Evolutionary conservation across 2,888 invertebrate genomes (phyloP), one percentile per base, ranked within the genome.

Genomic region (Pristionchus arcanus): DNA sequence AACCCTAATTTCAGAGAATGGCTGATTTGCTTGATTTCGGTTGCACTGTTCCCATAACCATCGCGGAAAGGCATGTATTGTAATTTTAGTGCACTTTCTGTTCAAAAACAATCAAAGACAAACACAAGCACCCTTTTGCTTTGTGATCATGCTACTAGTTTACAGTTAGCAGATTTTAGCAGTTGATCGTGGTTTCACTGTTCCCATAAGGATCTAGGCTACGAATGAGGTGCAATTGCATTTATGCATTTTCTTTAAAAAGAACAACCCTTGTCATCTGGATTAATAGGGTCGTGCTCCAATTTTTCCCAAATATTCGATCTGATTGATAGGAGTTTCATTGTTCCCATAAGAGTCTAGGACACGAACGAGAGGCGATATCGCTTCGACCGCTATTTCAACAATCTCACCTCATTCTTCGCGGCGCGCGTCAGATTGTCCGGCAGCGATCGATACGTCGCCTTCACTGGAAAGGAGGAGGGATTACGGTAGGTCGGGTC

Each of bases 391-490:
- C n/a, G n/a, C n/a, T n/a, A n/a, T 2, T 0, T 34, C 9, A 28
- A 19, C 31, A 49, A 34, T 13, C 15, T 21, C 68, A 66, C 53
- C 88, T 88, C 88, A 9, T 21, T 66, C 34, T 31, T 37, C 7
- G 89, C 89, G 0, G 37, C 89, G 34, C 34, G 28, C 34, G 89
- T 89, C 83, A 89, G 42, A 11, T 42, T n/a, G 25, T 81, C 59
- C 11, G 89, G 89, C 37, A 89, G 89, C 21, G 37, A 59, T 19
- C 89, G 89, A 34, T 89, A 92, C 15, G 83, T 81, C 15, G 84
- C 90, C 84, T 93, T 93, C 71, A 93, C 93, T 93, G 88, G 55
- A 91, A 83, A 37, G 19, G 19, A 59, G 59, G 13, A 2, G 34
- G 5, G 42, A 86, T 89, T 49, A 34, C n/a, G 31, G 59, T 34